Base-by-base conservation (phyloP, 2,113 vertebrate species). In the Sander vitreus region DNA sequence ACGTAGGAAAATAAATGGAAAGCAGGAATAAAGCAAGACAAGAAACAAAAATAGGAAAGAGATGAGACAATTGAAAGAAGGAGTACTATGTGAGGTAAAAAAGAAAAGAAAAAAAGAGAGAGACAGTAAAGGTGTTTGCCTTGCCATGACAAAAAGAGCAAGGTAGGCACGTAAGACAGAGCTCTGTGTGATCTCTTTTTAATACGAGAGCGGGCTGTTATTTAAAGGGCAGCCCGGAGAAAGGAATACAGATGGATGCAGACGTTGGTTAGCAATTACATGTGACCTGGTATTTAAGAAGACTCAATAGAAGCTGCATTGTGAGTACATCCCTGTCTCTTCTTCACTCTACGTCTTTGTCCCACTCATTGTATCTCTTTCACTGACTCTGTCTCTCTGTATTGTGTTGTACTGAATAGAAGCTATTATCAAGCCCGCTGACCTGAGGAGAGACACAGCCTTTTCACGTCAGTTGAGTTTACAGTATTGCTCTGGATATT, bases 191-290 rank as follows among this genome's bases (percentile, higher is more conserved):
- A 76, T 79, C 54, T 62, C 54, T 6, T 25, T 73, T 67, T 65
- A 59, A 71, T 36, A 36, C 1, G 2, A 36, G 66, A 30, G 51
- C 0, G 6, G 19, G 73, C 23, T 66, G 71, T 53, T 75, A 7
- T 80, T 74, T 78, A 89, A 88, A 88, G 89, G 88, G 73, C 82
- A 88, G 8, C 51, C 12, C n/a, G 23, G 48, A 67, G 71, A 73
- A 81, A 50, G 2, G 62, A 57, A 25, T 48, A 70, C 72, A 30
- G 68, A 81, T 59, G 58, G 66, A 78, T 33, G 25, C 58, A 74
- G 77, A 25, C 23, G 3, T 8, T 71, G 64, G 30, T 66, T 66
- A 80, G 85, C 76, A 76, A 64, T 73, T 78, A 88, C 70, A 39
- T 65, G 19, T 79, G 81, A 88, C 80, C 81, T 74, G 78, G 48